Evolutionary conservation across 1,140 invertebrate species (phyloP).

Genomic region (Aphelinus atriplicis): DNA sequence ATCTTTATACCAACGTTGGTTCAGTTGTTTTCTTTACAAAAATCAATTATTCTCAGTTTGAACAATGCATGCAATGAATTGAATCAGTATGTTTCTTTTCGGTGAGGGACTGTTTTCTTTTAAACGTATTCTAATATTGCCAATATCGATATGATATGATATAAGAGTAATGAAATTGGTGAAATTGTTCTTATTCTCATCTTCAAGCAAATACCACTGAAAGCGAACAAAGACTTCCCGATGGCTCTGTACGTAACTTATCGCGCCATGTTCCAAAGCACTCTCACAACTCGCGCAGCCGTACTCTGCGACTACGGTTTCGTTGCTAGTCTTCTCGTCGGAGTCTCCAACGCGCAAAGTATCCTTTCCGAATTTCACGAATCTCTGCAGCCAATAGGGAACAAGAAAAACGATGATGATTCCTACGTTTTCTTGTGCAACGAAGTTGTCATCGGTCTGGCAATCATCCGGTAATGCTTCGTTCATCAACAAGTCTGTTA

Average conservation of each 20-base stretch:
- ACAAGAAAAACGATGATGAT: neutral
- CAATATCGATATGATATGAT: too few species aligned
- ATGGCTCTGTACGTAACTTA: constrained; percentile 75
- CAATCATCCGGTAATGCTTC: constrained; percentile 55
- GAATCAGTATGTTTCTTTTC: too few species aligned
- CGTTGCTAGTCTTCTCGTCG: constrained; percentile 45
- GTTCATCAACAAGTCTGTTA: too few species aligned
- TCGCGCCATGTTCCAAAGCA: constrained; percentile 67
- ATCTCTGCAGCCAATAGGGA: constrained; percentile 10
- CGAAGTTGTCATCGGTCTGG: constrained; percentile 65
- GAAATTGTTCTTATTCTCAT: neutral
- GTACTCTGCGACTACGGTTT: constrained; percentile 40
- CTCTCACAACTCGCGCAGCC: constrained; percentile 44
- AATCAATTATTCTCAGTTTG: too few species aligned
- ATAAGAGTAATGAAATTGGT: too few species aligned
- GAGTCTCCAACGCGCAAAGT: constrained; percentile 39
- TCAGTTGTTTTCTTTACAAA: too few species aligned
- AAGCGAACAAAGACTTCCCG: constrained; percentile 66
- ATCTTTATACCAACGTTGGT: too few species aligned
- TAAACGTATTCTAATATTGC: too few species aligned
- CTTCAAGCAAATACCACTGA: constrained; percentile 64
- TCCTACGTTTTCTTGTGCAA: constrained; percentile 62
- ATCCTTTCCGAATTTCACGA: constrained; percentile 49
- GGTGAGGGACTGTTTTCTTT: too few species aligned
- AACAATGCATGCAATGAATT: too few species aligned